Evolutionary conservation across 2,888 invertebrate species (phyloP).

Genomic region (Dromius quadrimaculatus): DNA sequence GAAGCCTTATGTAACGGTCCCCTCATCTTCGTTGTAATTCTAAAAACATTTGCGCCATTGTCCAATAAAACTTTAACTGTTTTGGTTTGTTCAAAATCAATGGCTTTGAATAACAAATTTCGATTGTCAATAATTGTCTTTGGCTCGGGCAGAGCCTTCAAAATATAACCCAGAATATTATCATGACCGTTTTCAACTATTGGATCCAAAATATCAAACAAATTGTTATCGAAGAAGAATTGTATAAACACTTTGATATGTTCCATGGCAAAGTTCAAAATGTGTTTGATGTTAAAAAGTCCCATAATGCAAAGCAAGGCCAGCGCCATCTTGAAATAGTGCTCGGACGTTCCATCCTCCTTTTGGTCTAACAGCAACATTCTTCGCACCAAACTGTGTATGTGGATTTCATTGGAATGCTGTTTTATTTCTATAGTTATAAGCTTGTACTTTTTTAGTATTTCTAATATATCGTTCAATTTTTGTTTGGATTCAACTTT

Average conservation of each 20-base stretch:
- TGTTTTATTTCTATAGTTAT: constrained; percentile 1
- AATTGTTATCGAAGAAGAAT: neutral
- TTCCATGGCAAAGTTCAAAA: neutral
- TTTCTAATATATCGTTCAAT: neutral
- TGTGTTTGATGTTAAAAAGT: neutral
- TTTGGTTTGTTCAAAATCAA: neutral
- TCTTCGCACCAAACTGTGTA: neutral
- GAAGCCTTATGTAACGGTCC: neutral
- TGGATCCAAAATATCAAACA: neutral
- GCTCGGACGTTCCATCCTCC: neutral
- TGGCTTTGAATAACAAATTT: neutral
- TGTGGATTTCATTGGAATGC: neutral
- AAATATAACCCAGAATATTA: neutral
- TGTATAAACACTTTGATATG: neutral
- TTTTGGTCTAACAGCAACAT: neutral
- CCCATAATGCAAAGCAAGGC: neutral
- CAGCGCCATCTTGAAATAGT: neutral
- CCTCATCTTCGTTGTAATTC: neutral
- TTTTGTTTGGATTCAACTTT: neutral
- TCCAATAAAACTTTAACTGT: constrained; percentile 1
- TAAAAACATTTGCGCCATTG: neutral
- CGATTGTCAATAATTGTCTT: neutral
- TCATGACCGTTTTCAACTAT: neutral
- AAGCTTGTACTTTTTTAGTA: neutral
- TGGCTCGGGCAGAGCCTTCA: neutral